Evolutionary conservation across 2,888 invertebrate genomes (phyloP), one percentile per base, ranked within the genome.

Genomic region (Epirrita christyi): DNA sequence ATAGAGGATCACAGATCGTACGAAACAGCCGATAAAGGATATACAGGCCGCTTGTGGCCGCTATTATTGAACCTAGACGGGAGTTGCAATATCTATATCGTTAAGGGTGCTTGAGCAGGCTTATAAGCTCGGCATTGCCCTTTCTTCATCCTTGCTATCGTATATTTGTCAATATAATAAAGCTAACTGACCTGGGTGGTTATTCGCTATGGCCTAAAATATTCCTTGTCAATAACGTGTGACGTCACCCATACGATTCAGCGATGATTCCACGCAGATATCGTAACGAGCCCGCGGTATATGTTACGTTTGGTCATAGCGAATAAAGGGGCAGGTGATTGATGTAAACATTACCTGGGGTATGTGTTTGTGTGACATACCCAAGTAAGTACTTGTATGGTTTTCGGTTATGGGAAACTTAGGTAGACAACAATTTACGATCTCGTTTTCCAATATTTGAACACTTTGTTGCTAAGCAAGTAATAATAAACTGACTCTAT

Each of bases 21-120:
- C 49, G 47, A 47, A 43, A 47, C 51, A 28, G 34, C 38, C 59
- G 51, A 51, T 59, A 51, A 50, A 54, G 51, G 50, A 37, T 46
- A n/a, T n/a, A 54, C 49, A 41, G 21, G 42, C 45, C 40, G 46
- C 44, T 50, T 51, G 54, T 45, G 50, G 54, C 37, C 46, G 54
- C 14, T 34, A 45, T 54, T 50, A 59, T 50, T 59, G 54, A 54
- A 59, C 59, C 50, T 59, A 55, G 50, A 42, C 37, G 11, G 38
- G 38, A 42, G 47, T 15, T 40, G 48, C 48, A 51, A 59, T 59
- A 54, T 50, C 53, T 42, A 48, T 28, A n/a, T 49, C 36, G 49
- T 53, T 53, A 36, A 49, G 45, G 29, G 29, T 38, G 27, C 40
- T 53, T 13, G 8, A 44, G 38, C 43, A 29, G 28, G 32, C 34